A percentile compares a stretch with the other conserved stretches of the same genome.
phyloP scores from a whole-genome alignment of 2,888 invertebrate species.

The Tubulanus polymorphus region DNA sequence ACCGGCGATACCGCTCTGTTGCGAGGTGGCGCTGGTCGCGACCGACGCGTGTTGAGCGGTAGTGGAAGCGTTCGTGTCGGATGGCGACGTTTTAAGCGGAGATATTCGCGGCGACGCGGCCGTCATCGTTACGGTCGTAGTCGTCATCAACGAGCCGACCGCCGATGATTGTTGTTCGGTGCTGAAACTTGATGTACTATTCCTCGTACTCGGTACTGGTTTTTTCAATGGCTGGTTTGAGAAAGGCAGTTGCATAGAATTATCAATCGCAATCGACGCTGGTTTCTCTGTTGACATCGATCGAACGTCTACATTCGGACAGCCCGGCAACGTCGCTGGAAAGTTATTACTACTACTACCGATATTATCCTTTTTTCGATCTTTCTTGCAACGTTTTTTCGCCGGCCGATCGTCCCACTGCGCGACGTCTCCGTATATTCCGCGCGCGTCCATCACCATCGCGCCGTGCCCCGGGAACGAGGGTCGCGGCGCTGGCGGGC shows the following conservation, averaged over 20 bases:
- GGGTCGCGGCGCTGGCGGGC: background rate
- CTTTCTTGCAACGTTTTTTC: conserved; percentile 22
- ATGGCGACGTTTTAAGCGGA: background rate
- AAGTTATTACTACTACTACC: too few relatives aligned
- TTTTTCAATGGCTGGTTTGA: too few relatives aligned
- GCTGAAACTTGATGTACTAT: too few relatives aligned
- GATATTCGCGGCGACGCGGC: background rate
- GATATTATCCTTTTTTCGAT: conserved; percentile 13
- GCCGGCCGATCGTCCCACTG: background rate
- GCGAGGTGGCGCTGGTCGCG: background rate
- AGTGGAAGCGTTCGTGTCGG: background rate
- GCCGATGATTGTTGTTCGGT: too few relatives aligned
- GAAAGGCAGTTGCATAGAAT: too few relatives aligned
- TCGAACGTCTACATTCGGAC: conserved; percentile 63
- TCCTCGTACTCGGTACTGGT: too few relatives aligned
- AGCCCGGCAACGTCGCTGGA: conserved; percentile 52
- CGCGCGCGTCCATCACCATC: background rate
- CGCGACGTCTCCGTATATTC: too few relatives aligned
- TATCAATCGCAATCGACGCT: too few relatives aligned
- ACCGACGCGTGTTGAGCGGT: background rate
- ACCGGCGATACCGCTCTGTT: too few relatives aligned
- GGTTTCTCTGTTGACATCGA: too few relatives aligned
- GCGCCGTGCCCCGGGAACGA: background rate
- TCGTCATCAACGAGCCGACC: too few relatives aligned
- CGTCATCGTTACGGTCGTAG: background rate